phyloP scores from a whole-genome alignment of 2,113 vertebrate genomes.

The Lophius piscatorius region DNA sequence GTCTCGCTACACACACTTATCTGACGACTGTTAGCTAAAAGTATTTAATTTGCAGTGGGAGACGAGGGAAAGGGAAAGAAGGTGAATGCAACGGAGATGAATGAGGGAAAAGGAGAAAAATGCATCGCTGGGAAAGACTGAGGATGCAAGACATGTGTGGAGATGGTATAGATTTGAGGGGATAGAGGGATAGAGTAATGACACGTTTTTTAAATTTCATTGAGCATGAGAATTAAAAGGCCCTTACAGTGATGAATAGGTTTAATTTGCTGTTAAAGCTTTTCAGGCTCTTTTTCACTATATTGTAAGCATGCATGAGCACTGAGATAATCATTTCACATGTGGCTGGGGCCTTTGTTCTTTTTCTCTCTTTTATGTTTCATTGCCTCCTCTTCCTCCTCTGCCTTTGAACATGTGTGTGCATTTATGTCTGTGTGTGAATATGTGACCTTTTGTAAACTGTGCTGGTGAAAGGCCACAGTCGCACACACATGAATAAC shows the following conservation, averaged over 20 bases:
- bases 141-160: slow-evolving; percentile 29
- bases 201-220: slow-evolving; percentile 54
- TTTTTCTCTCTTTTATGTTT: slow-evolving; percentile 4
- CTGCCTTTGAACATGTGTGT: slow-evolving; percentile 21
- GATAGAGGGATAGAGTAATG: slow-evolving; percentile 43
- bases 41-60: slow-evolving; percentile 66
- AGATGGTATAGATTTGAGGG: no score
- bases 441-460: slow-evolving; percentile 60
- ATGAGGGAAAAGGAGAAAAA: slow-evolving; percentile 27
- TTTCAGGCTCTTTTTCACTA: slow-evolving; percentile 40
- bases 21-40: slow-evolving; percentile 59
- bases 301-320: slow-evolving; percentile 10
- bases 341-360: slow-evolving; percentile 35
- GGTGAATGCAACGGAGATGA: slow-evolving; percentile 30
- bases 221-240: slow-evolving; percentile 57
- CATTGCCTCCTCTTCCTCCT: slow-evolving; percentile 16
- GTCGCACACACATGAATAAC: slow-evolving; percentile 67
- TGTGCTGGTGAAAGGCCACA: slow-evolving; percentile 65
- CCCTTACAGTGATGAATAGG: slow-evolving; percentile 69
- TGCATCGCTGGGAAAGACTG: slow-evolving; percentile 13
- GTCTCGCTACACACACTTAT: slow-evolving; percentile 65
- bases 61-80: slow-evolving; percentile 16
- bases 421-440: slow-evolving; percentile 8
- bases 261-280: slow-evolving; percentile 67
- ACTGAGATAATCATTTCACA: slow-evolving; percentile 16